Percentiles rank a stretch among this genome's conserved stretches.
phyloP scores from a whole-genome alignment of 2,888 invertebrate genomes.

The Rotaria socialis region DNA sequence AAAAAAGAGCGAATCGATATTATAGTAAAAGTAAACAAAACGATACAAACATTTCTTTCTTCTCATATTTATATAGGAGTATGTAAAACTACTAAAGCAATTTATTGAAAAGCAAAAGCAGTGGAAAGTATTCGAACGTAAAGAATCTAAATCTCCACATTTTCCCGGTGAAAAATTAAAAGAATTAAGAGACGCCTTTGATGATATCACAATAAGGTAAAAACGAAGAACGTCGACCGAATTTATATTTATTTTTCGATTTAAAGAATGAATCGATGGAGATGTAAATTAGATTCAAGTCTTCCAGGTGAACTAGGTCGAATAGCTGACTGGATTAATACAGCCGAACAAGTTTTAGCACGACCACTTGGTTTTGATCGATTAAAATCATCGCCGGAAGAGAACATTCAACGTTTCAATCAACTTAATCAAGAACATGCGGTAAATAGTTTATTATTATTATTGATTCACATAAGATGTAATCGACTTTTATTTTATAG shows the following conservation, averaged over 20 bases:
- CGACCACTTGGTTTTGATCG: constrained; percentile 49
- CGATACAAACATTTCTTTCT: too few species aligned
- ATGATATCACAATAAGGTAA: neutral
- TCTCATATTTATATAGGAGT: neutral
- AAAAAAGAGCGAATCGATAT: neutral
- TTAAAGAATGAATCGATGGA: constrained; percentile 64
- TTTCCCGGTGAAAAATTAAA: constrained; percentile 33
- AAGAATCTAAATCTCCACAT: constrained; percentile 7
- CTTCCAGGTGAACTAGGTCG: constrained; percentile 79
- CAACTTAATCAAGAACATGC: neutral
- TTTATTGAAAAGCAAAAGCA: constrained; percentile 25
- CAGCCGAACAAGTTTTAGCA: constrained; percentile 64
- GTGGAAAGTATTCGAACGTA: constrained; percentile 23
- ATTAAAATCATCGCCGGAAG: neutral
- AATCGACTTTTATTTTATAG: neutral
- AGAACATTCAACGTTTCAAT: neutral
- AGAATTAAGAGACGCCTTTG: constrained; percentile 11
- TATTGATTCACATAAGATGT: too few species aligned
- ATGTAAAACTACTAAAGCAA: neutral
- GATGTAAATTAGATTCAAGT: constrained; percentile 78
- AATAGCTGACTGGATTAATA: constrained; percentile 82
- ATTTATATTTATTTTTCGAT: neutral
- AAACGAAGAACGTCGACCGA: too few species aligned
- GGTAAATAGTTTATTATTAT: neutral
- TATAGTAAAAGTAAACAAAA: neutral